These are phyloP conservation scores for Halichoerus grypus DNA, from an alignment of 2,113 vertebrate species.

Conservation along the genomic window DNA sequence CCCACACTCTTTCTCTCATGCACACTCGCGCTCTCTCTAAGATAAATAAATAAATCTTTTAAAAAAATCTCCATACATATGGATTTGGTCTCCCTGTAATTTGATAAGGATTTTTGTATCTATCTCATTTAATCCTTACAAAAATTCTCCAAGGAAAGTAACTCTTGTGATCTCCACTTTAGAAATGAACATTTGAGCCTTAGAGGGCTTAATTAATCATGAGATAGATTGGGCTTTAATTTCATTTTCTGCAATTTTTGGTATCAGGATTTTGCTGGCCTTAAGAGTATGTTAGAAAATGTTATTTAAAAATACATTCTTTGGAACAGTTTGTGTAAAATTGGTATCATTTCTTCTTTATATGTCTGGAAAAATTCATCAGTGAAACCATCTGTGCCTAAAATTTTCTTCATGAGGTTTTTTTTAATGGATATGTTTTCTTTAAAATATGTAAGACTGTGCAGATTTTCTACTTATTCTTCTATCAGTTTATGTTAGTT, in stretches of 20 bases:
- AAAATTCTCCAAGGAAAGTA: background rate
- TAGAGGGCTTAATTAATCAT: background rate
- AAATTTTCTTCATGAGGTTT: background rate
- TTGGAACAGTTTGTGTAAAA: background rate
- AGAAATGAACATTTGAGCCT: background rate
- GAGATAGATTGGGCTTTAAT: background rate
- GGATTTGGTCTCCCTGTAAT: background rate
- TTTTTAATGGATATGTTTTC: background rate
- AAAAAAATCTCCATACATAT: background rate
- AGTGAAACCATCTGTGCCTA: background rate
- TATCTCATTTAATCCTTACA: background rate
- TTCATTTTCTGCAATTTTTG: conserved; percentile 38
- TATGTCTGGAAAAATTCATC: background rate
- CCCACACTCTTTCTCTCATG: background rate
- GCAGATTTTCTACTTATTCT: background rate
- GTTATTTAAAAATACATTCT: background rate
- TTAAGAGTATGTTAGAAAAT: conserved; percentile 38
- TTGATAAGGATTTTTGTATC: background rate
- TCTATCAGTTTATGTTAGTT: background rate
- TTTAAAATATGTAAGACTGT: background rate
- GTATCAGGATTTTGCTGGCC: background rate
- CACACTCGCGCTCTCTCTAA: background rate
- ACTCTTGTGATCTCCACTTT: background rate
- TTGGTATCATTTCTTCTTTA: background rate
- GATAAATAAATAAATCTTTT: background rate